Conservation (phyloP, 2,797 vertebrate genomes). For the Pangasius macronema region DNA sequence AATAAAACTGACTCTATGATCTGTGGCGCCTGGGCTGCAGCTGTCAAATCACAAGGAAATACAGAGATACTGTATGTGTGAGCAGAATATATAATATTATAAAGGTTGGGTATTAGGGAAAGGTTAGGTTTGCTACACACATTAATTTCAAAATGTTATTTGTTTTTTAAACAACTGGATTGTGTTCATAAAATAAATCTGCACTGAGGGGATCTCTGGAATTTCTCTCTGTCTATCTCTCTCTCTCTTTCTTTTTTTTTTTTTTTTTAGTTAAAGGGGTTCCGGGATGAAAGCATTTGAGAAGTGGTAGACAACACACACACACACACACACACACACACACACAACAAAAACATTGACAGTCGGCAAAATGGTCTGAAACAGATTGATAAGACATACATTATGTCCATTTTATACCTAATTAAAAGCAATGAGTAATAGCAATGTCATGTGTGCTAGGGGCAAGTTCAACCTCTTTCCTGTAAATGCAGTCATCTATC, state of each 20-base stretch:
- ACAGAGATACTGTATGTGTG: not conserved
- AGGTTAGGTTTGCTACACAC: not conserved
- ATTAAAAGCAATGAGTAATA: constrained; percentile 10
- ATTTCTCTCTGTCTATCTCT: not conserved
- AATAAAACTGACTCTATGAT: constrained; percentile 5
- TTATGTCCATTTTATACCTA: not conserved
- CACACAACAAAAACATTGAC: not conserved
- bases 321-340: too few species aligned
- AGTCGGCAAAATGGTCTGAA: not conserved
- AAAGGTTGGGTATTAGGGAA: not conserved
- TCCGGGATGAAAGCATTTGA: not conserved
- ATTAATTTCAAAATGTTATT: not conserved
- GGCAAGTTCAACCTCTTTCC: not conserved
- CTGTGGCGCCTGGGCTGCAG: not conserved
- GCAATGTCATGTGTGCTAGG: not conserved
- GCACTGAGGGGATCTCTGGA: not conserved
- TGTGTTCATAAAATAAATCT: not conserved
- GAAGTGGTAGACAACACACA: not conserved
- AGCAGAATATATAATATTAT: not conserved
- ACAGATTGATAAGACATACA: not conserved
- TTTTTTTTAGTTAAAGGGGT: not conserved
- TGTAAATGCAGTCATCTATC: not conserved
- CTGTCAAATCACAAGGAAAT: not conserved
- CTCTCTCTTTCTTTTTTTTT: not conserved
- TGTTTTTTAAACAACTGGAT: not conserved